Conservation (phyloP, 2,888 invertebrate genomes). For the Halocaridina rubra region DNA sequence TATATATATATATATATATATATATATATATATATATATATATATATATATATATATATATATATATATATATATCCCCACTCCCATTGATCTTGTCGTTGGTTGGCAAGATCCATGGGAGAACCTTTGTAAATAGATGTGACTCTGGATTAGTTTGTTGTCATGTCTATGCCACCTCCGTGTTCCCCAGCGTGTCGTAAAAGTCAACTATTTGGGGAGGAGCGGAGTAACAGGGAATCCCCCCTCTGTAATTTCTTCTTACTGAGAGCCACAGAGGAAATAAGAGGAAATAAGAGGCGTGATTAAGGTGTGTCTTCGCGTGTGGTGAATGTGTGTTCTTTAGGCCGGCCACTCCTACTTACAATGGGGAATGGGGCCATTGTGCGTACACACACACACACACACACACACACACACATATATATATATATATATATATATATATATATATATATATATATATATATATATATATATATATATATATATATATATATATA, state of each 20-base stretch:
- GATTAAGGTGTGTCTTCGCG: no score
- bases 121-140: no score
- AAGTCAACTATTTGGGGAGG: no score
- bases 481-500: slow-evolving; percentile 24
- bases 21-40: neutral
- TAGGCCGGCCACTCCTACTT: no score
- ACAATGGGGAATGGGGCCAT: no score
- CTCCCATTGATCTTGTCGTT: neutral
- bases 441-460: slow-evolving; percentile 35
- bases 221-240: neutral
- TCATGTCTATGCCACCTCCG: neutral
- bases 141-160: no score
- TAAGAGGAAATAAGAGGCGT: no score
- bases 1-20: slow-evolving; percentile 6
- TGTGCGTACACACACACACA: neutral
- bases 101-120: neutral
- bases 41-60: neutral
- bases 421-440: slow-evolving; percentile 35
- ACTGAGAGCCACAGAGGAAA: no score
- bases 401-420: slow-evolving; percentile 6
- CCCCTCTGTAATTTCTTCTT: neutral
- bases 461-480: slow-evolving; percentile 27
- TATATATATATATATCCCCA: neutral
- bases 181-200: no score
- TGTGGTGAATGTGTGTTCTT: no score